phyloP scores from a whole-genome alignment of 2,888 invertebrate species.

The Dermolepida albohirtum region DNA sequence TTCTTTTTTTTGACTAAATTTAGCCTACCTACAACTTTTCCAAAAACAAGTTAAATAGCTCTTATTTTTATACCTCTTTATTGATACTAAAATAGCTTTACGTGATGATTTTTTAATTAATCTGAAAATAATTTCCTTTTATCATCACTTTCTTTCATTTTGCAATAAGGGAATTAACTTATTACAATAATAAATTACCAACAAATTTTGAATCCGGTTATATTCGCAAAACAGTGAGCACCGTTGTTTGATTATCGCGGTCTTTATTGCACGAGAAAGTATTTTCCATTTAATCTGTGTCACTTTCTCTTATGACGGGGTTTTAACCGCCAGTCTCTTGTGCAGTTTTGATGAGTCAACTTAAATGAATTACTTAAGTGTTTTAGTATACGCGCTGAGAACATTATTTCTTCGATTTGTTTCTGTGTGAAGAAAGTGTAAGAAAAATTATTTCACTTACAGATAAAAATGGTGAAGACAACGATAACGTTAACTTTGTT shows the following conservation, averaged over 20 bases:
- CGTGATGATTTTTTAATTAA: too few species aligned
- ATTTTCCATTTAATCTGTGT: conserved; percentile 38
- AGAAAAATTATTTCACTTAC: conserved; percentile 40
- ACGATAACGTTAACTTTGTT: conserved; percentile 56
- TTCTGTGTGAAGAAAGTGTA: conserved; percentile 8
- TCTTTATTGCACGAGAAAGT: conserved; percentile 33
- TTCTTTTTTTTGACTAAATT: too few species aligned
- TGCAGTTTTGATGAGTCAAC: conserved; percentile 31
- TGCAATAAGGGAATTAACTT: too few species aligned
- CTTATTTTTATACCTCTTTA: too few species aligned
- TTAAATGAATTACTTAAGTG: conserved; percentile 3
- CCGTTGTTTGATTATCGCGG: background rate
- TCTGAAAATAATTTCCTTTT: too few species aligned
- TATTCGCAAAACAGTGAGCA: background rate
- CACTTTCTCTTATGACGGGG: conserved; percentile 38
- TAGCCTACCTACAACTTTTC: too few species aligned
- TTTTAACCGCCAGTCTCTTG: conserved; percentile 20
- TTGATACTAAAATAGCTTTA: too few species aligned
- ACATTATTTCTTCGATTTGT: background rate
- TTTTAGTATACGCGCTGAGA: conserved; percentile 1
- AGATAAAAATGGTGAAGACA: conserved; percentile 59
- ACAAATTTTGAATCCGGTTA: background rate
- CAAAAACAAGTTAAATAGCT: too few species aligned
- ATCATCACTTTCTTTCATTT: too few species aligned
- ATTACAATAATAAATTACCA: too few species aligned